phyloP scores from a whole-genome alignment of 2,888 invertebrate genomes.

The Hecatera dysodea region DNA sequence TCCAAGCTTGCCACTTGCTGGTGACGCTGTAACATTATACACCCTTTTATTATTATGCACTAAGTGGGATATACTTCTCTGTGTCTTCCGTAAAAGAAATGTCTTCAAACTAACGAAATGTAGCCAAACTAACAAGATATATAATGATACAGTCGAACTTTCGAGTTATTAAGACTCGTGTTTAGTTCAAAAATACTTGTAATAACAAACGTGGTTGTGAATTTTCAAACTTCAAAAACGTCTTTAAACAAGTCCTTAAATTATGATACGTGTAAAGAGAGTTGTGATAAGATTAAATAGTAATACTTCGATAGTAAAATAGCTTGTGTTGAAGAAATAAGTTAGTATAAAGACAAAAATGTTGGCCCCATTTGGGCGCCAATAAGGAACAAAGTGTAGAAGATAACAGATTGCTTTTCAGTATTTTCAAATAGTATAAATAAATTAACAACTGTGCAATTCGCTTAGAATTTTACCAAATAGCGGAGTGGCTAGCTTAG shows the following conservation, averaged over 20 bases:
- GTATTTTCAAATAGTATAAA: slow-evolving; percentile 36
- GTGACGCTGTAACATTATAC: slow-evolving; percentile 92
- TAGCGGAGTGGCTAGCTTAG: slow-evolving; percentile 61
- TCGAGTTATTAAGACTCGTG: slow-evolving; percentile 16
- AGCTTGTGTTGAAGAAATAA: slow-evolving; percentile 31
- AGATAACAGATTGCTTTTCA: slow-evolving; percentile 46
- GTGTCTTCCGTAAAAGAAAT: not conserved
- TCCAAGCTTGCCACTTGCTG: slow-evolving; percentile 95
- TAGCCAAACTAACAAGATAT: not conserved
- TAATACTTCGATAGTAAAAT: slow-evolving; percentile 33
- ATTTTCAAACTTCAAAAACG: slow-evolving; percentile 21
- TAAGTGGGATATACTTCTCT: not conserved
- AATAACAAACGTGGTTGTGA: slow-evolving; percentile 36
- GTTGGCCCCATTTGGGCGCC: slow-evolving; percentile 20
- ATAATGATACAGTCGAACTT: slow-evolving; percentile 28
- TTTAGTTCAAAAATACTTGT: slow-evolving; percentile 23
- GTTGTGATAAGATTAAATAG: slow-evolving; percentile 29
- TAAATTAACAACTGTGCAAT: slow-evolving; percentile 58
- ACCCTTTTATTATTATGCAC: slow-evolving; percentile 4
- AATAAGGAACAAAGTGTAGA: slow-evolving; percentile 35
- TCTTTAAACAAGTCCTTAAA: slow-evolving; percentile 19
- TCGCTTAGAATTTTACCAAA: slow-evolving; percentile 40
- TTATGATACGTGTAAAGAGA: slow-evolving; percentile 41
- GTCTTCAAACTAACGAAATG: slow-evolving; percentile 1
- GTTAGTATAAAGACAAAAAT: slow-evolving; percentile 25